Conservation (phyloP, 1,140 invertebrate genomes). For the Cydia pomonella region DNA sequence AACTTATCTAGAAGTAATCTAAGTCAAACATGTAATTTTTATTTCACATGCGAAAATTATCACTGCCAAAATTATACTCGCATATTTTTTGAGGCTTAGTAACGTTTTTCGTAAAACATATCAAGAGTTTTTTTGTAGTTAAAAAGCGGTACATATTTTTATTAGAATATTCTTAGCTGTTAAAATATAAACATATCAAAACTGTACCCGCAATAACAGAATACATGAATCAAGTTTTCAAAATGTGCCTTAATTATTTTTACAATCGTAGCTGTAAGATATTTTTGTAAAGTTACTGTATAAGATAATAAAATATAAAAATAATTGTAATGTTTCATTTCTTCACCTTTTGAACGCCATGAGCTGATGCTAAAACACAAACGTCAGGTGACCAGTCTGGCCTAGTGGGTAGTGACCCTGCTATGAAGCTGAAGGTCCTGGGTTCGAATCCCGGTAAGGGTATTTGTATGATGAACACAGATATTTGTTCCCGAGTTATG, state of each 20-base stretch:
- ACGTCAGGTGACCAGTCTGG: no score
- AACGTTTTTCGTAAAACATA: slow-evolving; percentile 35
- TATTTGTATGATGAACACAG: no score
- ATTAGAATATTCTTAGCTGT: slow-evolving; percentile 7
- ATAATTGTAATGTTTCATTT: slow-evolving; percentile 44
- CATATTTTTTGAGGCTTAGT: slow-evolving; percentile 36
- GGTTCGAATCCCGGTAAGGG: no score
- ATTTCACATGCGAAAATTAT: slow-evolving; percentile 38
- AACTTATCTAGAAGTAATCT: slow-evolving; percentile 39
- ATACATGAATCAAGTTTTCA: slow-evolving; percentile 39
- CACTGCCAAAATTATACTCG: slow-evolving; percentile 56
- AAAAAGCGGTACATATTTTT: slow-evolving; percentile 13
- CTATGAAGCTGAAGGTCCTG: no score
- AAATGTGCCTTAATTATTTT: slow-evolving; percentile 75
- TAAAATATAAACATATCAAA: slow-evolving; percentile 2
- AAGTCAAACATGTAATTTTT: slow-evolving; percentile 43
- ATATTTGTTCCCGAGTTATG: no score
- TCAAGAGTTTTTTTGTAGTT: slow-evolving; percentile 7
- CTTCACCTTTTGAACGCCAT: slow-evolving; percentile 19
- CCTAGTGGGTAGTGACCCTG: no score
- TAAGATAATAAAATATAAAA: slow-evolving; percentile 47
- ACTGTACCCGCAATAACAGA: slow-evolving; percentile 1
- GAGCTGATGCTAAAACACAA: no score
- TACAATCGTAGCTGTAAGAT: slow-evolving; percentile 65
- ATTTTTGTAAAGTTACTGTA: slow-evolving; percentile 54